Evolutionary conservation across 2,113 vertebrate species (phyloP), one percentile per base, ranked within the genome.

Genomic region (Etheostoma spectabile): DNA sequence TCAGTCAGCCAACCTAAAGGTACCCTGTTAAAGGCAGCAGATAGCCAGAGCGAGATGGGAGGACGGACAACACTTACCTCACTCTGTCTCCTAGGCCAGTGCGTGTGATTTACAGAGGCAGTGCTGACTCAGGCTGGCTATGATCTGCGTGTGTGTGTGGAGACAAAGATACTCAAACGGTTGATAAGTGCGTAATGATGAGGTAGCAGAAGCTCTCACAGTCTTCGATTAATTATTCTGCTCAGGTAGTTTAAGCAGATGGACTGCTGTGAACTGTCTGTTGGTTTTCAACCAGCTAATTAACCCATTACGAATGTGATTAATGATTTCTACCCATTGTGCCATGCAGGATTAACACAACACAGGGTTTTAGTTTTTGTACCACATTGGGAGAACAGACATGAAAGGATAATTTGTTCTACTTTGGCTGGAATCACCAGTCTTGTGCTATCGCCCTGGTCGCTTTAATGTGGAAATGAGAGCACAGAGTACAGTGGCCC

Each of bases 391-490:
- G 30, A 10, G 38, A 70, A 45, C 59, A 18, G 55, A 64, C 74
- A 85, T 84, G 42, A 91, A 88, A 78, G 64, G 83, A 85, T 83
- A 2, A 77, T 87, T 89, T 83, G 64, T 85, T 77, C 67, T 71
- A 42, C 64, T 75, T 64, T 85, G 77, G 69, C 83, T 84, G 53
- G 48, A 87, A 73, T 79, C 75, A 57, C 79, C 72, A 46, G 76
- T 71, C 46, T 70, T 73, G 57, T 86, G 74, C 65, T 1, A 24
- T 80, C 86, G 22, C 45, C 59, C 76, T 15, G 35, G 19, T 70
- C 24, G 77, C 88, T 91, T 89, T 86, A 82, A 85, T 89, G 73
- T 92, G 85, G 80, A 89, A 84, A 90, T 84, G 62, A 86, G 82
- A 86, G 79, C 67, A 60, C 57, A 74, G 67, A 14, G 35, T 60